phyloP scores from a whole-genome alignment of 2,113 vertebrate species.

The Lagopus leucura region DNA sequence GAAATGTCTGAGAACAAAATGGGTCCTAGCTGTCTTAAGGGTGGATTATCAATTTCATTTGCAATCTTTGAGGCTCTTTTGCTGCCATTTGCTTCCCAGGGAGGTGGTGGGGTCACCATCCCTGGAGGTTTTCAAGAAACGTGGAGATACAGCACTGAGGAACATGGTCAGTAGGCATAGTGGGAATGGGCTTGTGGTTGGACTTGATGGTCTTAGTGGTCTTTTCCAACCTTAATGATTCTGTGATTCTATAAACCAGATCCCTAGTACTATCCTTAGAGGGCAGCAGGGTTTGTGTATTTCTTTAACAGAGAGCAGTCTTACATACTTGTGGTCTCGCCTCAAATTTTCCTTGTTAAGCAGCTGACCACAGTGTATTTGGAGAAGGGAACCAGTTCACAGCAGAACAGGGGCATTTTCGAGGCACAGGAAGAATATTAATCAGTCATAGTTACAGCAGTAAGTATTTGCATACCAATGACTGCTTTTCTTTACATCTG shows the following conservation, averaged over 20 bases:
- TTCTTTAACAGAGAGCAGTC: neutral
- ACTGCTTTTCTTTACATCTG: neutral
- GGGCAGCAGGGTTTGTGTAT: neutral
- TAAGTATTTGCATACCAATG: neutral
- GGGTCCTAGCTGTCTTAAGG: neutral
- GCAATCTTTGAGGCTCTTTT: neutral
- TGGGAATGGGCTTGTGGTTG: too few species aligned
- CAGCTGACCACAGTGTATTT: neutral
- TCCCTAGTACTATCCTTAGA: neutral
- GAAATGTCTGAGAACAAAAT: neutral
- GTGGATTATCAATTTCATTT: neutral
- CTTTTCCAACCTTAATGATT: too few species aligned
- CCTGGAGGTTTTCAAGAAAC: too few species aligned
- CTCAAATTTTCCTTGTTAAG: neutral
- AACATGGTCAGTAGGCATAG: too few species aligned
- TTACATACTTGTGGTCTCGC: neutral
- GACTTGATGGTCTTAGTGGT: too few species aligned
- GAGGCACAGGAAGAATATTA: neutral
- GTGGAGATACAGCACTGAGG: too few species aligned
- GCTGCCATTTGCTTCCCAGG: neutral
- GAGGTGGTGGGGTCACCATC: too few species aligned
- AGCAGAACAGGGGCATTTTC: neutral
- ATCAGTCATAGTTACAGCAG: neutral
- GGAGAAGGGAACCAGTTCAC: neutral
- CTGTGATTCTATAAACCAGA: neutral